A percentile compares a stretch with the other conserved stretches of the same genome.
Conservation (phyloP, 2,113 vertebrate species). For the Rattus norvegicus region DNA sequence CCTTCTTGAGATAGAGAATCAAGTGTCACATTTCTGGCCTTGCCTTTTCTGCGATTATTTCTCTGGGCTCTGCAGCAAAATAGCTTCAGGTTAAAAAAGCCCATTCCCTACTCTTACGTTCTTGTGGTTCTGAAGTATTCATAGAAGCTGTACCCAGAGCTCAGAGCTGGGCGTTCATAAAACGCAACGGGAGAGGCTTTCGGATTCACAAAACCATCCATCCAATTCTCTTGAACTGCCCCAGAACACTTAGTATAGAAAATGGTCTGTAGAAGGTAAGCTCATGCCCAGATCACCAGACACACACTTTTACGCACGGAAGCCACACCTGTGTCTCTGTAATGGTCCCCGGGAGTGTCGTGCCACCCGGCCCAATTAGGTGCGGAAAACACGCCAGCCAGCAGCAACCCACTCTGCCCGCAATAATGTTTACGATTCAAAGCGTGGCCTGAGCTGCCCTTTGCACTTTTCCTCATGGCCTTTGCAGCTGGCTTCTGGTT, state of each 20-base stretch:
- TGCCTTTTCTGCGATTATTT: background rate
- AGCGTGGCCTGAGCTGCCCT: background rate
- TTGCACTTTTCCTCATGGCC: background rate
- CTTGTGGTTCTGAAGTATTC: background rate
- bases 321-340: background rate
- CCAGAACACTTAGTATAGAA: background rate
- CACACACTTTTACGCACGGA: background rate
- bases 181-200: background rate
- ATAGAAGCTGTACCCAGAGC: background rate
- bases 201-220: background rate
- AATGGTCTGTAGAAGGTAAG: background rate
- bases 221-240: slow-evolving; percentile 9
- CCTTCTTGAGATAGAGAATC: background rate
- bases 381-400: background rate
- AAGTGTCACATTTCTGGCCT: background rate
- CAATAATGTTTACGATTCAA: background rate
- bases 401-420: background rate
- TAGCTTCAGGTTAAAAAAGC: background rate
- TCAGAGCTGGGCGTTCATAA: background rate
- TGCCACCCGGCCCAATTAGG: background rate
- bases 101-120: background rate
- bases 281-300: background rate
- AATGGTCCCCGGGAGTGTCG: background rate
- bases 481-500: slow-evolving; percentile 34
- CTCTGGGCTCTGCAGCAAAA: background rate